Conservation (phyloP, 2,797 vertebrate genomes). For the Sebastes kiyomatsui region DNA sequence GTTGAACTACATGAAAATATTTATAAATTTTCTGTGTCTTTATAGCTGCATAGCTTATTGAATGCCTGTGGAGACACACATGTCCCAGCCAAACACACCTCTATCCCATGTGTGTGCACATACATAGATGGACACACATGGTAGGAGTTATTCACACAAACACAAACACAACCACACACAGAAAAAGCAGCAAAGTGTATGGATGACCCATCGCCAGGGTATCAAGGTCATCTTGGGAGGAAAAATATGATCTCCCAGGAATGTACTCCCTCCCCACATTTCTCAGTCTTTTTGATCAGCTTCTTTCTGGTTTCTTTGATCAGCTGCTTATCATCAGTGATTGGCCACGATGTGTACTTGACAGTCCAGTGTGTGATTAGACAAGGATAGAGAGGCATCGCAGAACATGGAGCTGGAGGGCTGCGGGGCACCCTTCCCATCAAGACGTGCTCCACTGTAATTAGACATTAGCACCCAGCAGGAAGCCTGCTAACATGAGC, state of each 20-base stretch:
- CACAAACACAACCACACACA: not conserved
- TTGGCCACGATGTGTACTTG: conserved; percentile 71
- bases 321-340: conserved; percentile 71
- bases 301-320: conserved; percentile 66
- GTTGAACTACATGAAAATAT: conserved; percentile 13
- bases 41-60: conserved; percentile 13
- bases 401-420: conserved; percentile 55
- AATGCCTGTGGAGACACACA: not conserved
- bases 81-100: not conserved
- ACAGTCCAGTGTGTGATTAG: conserved; percentile 75
- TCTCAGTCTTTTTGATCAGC: conserved; percentile 73
- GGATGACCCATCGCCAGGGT: conserved; percentile 32
- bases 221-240: conserved; percentile 62
- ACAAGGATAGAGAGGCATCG: conserved; percentile 63
- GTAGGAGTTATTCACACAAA: not conserved
- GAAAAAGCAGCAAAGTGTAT: not conserved
- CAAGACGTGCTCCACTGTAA: conserved; percentile 78
- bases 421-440: conserved; percentile 75
- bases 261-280: conserved; percentile 40
- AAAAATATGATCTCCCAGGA: conserved; percentile 40
- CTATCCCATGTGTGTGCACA: not conserved
- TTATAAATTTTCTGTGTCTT: not conserved
- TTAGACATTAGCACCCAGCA: conserved; percentile 84
- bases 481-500: conserved; percentile 79
- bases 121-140: not conserved